Base-by-base conservation (phyloP, 2,888 invertebrate genomes). In the Drosophila buzzatii region DNA sequence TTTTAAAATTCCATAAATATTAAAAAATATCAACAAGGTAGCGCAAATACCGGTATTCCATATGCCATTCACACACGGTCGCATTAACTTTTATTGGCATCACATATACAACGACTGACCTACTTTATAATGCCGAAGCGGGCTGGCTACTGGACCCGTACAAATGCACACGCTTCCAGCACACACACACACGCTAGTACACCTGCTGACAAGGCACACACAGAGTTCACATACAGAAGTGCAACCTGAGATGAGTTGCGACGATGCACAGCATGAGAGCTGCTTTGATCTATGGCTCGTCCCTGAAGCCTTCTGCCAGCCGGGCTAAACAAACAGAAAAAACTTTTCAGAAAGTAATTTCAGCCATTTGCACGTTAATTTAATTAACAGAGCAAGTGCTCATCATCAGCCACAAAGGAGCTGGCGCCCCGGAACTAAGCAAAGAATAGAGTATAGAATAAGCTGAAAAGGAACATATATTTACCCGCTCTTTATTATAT, bases 21-120 rank as follows among this genome's bases (percentile, higher is more conserved):
- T 85, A 85, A 85, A 85, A 85, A 88, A 88, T 85, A 85, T 88
- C 85, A 85, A 85, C 88, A 85, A 77, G 85, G 83, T 67, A 62
- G 60, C 18, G 64, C 73, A 73, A 73, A 79, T 76, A 79, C 70
- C 39, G 52, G 59, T 66, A 70, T 70, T 76, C 65, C 78, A 65
- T 65, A 57, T 41, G 56, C 71, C 71, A 79, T 79, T 67, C 76
- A 76, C 62, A 75, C 60, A 75, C 63, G 70, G 66, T 71, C 70
- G 79, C 85, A 84, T 86, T 88, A 88, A 85, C 72, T 89, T 85
- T 86, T 85, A 85, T 89, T 84, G 86, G 82, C 86, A 86, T 70
- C 76, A 71, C 81, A 82, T 84, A 70, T 82, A 82, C 89, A 68
- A 73, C 73, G 71, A 76, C 79, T 85, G 85, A 85, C 85, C 85